Evolutionary conservation across 2,113 vertebrate species (phyloP), one percentile per base, ranked within the genome.

Genomic region (Tupaia chinensis): DNA sequence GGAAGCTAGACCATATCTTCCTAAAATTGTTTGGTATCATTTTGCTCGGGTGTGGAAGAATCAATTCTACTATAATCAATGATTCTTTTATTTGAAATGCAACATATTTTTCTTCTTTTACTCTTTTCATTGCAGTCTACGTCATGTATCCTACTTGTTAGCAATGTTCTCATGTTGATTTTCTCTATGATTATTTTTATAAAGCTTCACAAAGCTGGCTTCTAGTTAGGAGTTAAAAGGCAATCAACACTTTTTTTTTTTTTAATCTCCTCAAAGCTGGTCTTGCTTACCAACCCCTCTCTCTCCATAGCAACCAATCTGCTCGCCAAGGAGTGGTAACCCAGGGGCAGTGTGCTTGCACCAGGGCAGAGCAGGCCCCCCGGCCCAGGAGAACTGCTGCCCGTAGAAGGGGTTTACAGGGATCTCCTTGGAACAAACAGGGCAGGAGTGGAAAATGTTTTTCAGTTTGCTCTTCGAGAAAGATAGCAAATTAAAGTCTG

Each of bases 181-280:
- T 96, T 92, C 83, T 56, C 85, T 89, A 2, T 44, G 68, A 89
- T 85, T 89, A 65, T 90, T 94, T 96, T 84, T 93, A 77, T 85
- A 85, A 96, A 96, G 72, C 73, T 69, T 87, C 85, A 63, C 82
- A 85, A 88, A 89, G 87, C 32, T 56, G 83, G 69, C 85, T 95
- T 65, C 90, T 70, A 83, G 65, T 88, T 92, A 70, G 1, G 14
- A 95, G 66, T 81, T 63, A 63, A 86, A 83, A 80, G 66, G 80
- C 44, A 92, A 19, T 15, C 25, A 54, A 11, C 23, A 22, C 23
- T 80, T 91, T 77, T 74, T 78, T 44, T 44, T 44, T 44, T 44
- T 87, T 22, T 1, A 22, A 77, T 78, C 91, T n/a, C 73, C 76
- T 93, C 69, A n/a, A 15, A 65, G 32, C 85, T 78, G 44, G 73